Evolutionary conservation across 2,888 invertebrate species (phyloP).

Genomic region (Ormyrus labotus): DNA sequence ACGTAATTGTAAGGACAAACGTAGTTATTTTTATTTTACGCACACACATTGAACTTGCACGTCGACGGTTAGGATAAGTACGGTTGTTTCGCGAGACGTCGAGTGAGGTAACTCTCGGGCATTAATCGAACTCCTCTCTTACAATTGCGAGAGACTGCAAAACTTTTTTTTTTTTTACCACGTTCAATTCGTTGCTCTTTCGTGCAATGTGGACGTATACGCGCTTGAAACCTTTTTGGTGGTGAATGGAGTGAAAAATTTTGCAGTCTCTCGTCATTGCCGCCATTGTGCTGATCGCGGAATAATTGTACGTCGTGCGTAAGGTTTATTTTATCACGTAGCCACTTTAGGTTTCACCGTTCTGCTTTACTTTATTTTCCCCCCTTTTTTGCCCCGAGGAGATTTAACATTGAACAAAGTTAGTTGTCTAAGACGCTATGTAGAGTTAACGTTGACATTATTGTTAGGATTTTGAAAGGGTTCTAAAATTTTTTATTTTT

Average conservation of each 20-base stretch:
- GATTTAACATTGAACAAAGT: conserved; percentile 21
- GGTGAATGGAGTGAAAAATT: too few species aligned
- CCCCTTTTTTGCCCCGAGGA: conserved; percentile 12
- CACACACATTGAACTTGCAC: not conserved
- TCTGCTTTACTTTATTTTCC: conserved; percentile 27
- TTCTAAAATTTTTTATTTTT: too few species aligned
- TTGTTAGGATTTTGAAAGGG: not conserved
- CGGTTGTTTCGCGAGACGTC: too few species aligned
- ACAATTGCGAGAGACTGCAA: too few species aligned
- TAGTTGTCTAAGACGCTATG: not conserved
- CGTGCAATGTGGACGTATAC: too few species aligned
- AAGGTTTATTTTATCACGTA: conserved; percentile 46
- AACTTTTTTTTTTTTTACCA: too few species aligned
- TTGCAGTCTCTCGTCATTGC: not conserved
- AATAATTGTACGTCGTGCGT: conserved; percentile 1
- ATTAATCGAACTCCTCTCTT: too few species aligned
- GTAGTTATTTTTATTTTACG: conserved; percentile 42
- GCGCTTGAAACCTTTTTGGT: too few species aligned
- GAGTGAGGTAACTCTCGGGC: too few species aligned
- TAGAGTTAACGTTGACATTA: not conserved
- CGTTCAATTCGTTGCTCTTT: too few species aligned
- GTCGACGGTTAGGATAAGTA: conserved; percentile 23
- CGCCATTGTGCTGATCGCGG: not conserved
- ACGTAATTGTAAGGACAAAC: conserved; percentile 63
- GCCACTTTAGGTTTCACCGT: conserved; percentile 62